Evolutionary conservation across 1,140 invertebrate genomes (phyloP).

Genomic region (Platyscapa corneri): DNA sequence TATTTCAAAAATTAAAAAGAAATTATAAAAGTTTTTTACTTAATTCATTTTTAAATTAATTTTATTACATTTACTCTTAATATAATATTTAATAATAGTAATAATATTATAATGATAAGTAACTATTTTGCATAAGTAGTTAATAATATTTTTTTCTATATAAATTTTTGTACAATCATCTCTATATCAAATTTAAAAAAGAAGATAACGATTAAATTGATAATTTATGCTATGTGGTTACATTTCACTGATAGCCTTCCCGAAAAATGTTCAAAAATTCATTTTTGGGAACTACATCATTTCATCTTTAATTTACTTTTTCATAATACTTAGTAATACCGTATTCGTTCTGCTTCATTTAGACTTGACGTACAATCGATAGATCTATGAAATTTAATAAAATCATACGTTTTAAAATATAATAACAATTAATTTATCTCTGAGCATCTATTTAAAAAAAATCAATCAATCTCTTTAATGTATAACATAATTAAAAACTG

Average conservation of each 20-base stretch:
- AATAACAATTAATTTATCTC: conserved; percentile 19
- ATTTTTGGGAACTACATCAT: conserved; percentile 52
- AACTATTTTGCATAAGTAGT: conserved; percentile 65
- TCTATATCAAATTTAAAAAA: conserved; percentile 61
- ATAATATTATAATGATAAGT: conserved; percentile 60
- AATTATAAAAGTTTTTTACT: not conserved
- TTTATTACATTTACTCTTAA: conserved; percentile 63
- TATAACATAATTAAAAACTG: conserved; percentile 40
- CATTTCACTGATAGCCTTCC: conserved; percentile 52
- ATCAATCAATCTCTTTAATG: too few species aligned
- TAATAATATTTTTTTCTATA: conserved; percentile 59
- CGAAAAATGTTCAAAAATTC: conserved; percentile 52
- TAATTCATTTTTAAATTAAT: conserved; percentile 51
- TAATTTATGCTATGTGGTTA: conserved; percentile 54
- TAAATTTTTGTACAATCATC: conserved; percentile 67
- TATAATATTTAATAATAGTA: conserved; percentile 63
- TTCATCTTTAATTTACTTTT: conserved; percentile 53
- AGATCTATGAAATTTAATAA: conserved; percentile 26
- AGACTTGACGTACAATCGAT: conserved; percentile 12
- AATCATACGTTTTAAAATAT: conserved; percentile 33
- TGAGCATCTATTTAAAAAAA: conserved; percentile 41
- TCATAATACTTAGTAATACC: conserved; percentile 55
- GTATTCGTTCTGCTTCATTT: conserved; percentile 36
- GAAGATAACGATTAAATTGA: conserved; percentile 56
- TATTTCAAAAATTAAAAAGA: not conserved